Evolutionary conservation across 2,113 vertebrate species (phyloP).

Genomic region (Pelecanus crispus): DNA sequence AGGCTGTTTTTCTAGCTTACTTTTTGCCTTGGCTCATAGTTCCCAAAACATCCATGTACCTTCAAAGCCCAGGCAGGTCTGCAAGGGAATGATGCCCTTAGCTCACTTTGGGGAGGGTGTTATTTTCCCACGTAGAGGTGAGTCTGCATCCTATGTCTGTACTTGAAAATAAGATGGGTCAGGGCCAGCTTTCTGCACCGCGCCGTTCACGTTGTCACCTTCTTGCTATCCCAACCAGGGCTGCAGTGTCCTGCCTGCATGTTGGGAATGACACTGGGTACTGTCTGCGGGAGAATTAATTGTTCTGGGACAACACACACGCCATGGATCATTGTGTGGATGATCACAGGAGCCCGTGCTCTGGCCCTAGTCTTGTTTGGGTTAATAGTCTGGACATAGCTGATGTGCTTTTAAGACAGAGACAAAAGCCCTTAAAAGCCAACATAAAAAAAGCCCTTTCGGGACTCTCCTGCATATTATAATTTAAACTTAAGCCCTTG

Average conservation of each 20-base stretch:
- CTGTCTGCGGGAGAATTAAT: rapidly evolving
- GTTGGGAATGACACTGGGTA: not conserved
- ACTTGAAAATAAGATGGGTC: not conserved
- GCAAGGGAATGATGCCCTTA: not conserved
- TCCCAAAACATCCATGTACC: not conserved
- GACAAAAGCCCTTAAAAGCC: not conserved
- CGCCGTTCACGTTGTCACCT: not conserved
- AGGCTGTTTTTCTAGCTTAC: not conserved
- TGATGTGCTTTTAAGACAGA: not conserved
- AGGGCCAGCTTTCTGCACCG: rapidly evolving
- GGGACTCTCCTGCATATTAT: not conserved
- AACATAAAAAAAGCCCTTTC: not conserved
- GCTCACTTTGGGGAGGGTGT: not conserved
- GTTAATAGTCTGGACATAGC: not conserved
- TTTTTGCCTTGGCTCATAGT: not conserved
- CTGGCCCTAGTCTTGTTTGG: not conserved
- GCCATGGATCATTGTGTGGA: not conserved
- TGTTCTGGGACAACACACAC: not conserved
- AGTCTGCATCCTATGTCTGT: not conserved
- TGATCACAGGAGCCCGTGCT: not conserved
- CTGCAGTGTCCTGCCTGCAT: not conserved
- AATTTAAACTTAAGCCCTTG: not conserved
- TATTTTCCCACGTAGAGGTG: not conserved
- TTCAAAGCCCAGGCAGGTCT: not conserved
- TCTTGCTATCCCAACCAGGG: not conserved